Evolutionary conservation across 2,797 vertebrate genomes (phyloP).

Genomic region (Lepilemur ruficaudatus): DNA sequence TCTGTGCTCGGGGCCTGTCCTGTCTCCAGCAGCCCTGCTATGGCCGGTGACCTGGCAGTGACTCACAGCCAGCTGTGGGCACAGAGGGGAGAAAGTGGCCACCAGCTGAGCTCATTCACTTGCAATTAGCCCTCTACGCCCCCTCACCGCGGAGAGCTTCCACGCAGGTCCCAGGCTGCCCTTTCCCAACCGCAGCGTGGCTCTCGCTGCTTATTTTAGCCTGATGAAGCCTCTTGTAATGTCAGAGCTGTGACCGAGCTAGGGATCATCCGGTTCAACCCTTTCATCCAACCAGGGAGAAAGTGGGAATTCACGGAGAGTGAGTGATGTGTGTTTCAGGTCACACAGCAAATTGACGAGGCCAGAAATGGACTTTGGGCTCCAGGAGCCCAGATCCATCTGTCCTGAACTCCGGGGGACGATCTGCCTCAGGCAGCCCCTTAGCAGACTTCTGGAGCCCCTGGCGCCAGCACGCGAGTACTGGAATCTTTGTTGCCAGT

Average conservation of each 20-base stretch:
- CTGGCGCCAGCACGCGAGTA: neutral
- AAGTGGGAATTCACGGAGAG: conserved; percentile 9
- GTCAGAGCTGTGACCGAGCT: conserved; percentile 32
- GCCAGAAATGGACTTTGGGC: neutral
- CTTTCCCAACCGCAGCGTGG: conserved; percentile 49
- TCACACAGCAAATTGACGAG: neutral
- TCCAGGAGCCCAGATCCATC: neutral
- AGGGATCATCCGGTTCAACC: conserved; percentile 13
- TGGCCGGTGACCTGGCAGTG: conserved; percentile 55
- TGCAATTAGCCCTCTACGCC: conserved; percentile 57
- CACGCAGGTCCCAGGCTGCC: conserved; percentile 68
- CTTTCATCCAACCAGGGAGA: neutral
- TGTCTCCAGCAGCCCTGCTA: conserved; percentile 7
- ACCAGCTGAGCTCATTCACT: conserved; percentile 65
- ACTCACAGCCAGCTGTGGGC: conserved; percentile 68
- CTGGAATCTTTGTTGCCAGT: neutral
- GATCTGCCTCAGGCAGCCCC: neutral
- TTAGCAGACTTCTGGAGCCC: neutral
- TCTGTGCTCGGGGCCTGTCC: neutral
- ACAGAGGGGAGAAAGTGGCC: conserved; percentile 68
- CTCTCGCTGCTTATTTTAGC: conserved; percentile 73
- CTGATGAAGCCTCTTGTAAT: conserved; percentile 70
- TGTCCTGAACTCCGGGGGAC: neutral
- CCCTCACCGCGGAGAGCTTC: conserved; percentile 58
- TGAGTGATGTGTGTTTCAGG: neutral